These are phyloP conservation scores for Malurus melanocephalus DNA, from an alignment of 2,113 vertebrate genomes.

Conservation along the genomic window DNA sequence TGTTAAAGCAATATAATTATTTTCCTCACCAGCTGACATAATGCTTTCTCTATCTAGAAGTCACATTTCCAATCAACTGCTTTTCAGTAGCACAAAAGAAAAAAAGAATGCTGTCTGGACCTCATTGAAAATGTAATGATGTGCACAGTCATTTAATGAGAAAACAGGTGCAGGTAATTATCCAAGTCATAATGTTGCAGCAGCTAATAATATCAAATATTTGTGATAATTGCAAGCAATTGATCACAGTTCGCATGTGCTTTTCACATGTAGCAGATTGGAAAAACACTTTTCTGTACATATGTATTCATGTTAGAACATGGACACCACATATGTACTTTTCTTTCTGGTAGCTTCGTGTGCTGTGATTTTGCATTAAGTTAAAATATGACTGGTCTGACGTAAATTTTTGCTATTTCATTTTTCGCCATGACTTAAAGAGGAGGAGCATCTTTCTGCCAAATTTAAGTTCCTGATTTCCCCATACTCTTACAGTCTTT, in stretches of 20 bases:
- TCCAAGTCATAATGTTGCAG: slow-evolving; percentile 41
- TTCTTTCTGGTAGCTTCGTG: not conserved
- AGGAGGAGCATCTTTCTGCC: not conserved
- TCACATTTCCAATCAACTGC: slow-evolving; percentile 32
- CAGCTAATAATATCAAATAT: slow-evolving; percentile 56
- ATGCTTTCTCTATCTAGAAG: slow-evolving; percentile 24
- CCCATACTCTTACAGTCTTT: not conserved
- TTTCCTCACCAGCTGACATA: slow-evolving; percentile 20
- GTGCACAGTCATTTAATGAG: slow-evolving; percentile 31
- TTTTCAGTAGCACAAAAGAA: slow-evolving; percentile 18
- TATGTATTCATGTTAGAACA: not conserved
- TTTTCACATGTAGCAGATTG: not conserved
- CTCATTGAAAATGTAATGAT: slow-evolving; percentile 34
- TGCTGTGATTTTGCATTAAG: not conserved
- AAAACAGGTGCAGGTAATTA: slow-evolving; percentile 58
- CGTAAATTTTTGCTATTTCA: not conserved
- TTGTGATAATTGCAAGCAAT: slow-evolving; percentile 43
- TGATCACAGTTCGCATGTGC: slow-evolving; percentile 9
- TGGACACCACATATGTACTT: not conserved
- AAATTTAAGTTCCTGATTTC: not conserved
- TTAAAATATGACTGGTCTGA: not conserved
- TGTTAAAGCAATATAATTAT: slow-evolving; percentile 5
- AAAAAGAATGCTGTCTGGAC: slow-evolving; percentile 16
- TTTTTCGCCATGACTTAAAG: not conserved
- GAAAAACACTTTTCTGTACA: not conserved